Base-by-base conservation (phyloP, 2,888 invertebrate species). In the Acleris sparsana region DNA sequence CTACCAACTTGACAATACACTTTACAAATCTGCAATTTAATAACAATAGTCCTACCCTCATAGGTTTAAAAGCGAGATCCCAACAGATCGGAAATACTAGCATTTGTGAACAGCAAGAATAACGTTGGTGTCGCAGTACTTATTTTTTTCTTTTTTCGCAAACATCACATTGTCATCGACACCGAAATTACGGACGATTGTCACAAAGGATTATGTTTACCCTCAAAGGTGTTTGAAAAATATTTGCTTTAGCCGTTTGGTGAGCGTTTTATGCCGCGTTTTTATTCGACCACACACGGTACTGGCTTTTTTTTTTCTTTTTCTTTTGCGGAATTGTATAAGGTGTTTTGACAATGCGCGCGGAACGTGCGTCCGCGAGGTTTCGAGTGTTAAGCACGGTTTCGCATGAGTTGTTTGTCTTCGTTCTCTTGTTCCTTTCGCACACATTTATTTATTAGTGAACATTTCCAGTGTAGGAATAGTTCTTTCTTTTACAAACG, bases 291-390 rank as follows among this genome's bases (percentile, higher is more conserved):
- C 88, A 88, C 89, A 88, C 88, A 83, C 86, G 79, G 75, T 69
- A 76, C 67, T 69, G 68, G 70, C 76, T 73, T 71, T 74, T 73
- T 72, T n/a, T 78, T 79, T 79, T 76, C 80, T 74, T 74, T 66
- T 73, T 70, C 76, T 79, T 78, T 79, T 82, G 86, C 85, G 84
- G 86, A 88, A 89, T 89, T 88, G 89, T 90, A 86, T 86, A 86
- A 87, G 87, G 83, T 91, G 88, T 92, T 92, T 88, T 91, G 91
- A 92, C 92, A 92, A 92, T 89, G 85, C 82, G 74, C 69, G 71
- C 72, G 81, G 85, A 82, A 92, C 91, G 92, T 92, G 92, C 83
- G 89, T 80, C 76, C 74, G 74, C 77, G 79, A 79, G 72, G 88
- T 83, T 88, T 82, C 83, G 86, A 84, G 82, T 87, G 87, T 92